phyloP scores from a whole-genome alignment of 2,888 invertebrate species.

The Parnassius apollo region DNA sequence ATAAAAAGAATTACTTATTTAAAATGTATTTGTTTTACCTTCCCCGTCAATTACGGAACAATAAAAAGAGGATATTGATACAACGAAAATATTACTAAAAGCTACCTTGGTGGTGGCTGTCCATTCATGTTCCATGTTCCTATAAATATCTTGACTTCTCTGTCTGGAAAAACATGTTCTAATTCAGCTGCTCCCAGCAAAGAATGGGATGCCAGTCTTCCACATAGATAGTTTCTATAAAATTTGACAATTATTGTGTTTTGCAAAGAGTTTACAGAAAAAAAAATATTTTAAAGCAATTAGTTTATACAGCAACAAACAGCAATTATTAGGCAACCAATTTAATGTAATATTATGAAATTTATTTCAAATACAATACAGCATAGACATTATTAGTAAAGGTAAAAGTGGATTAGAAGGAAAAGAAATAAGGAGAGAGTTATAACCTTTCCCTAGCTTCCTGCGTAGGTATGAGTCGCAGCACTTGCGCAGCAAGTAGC shows the following conservation, averaged over 20 bases:
- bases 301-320: constrained; percentile 21
- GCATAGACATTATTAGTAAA: too few relatives aligned
- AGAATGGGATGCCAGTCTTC: constrained; percentile 89
- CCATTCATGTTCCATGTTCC: constrained; percentile 99
- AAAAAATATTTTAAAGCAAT: constrained; percentile 2
- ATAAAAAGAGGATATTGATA: background rate
- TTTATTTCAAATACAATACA: too few relatives aligned
- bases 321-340: constrained; percentile 1
- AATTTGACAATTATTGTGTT: constrained; percentile 5
- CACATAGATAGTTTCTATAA: constrained; percentile 88
- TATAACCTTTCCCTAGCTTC: constrained; percentile 88
- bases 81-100: background rate
- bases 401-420: too few relatives aligned
- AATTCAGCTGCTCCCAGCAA: constrained; percentile 92
- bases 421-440: constrained; percentile 14
- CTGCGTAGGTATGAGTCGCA: constrained; percentile 90
- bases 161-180: constrained; percentile 91
- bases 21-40: too few relatives aligned
- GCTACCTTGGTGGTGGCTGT: constrained; percentile 89
- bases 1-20: too few relatives aligned
- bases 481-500: constrained; percentile 88
- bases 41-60: too few relatives aligned
- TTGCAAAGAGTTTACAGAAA: constrained; percentile 1
- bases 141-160: constrained; percentile 92
- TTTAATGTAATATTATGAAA: too few relatives aligned